Conservation (phyloP, 1,140 invertebrate species). For the Macrostomum lignano region DNA sequence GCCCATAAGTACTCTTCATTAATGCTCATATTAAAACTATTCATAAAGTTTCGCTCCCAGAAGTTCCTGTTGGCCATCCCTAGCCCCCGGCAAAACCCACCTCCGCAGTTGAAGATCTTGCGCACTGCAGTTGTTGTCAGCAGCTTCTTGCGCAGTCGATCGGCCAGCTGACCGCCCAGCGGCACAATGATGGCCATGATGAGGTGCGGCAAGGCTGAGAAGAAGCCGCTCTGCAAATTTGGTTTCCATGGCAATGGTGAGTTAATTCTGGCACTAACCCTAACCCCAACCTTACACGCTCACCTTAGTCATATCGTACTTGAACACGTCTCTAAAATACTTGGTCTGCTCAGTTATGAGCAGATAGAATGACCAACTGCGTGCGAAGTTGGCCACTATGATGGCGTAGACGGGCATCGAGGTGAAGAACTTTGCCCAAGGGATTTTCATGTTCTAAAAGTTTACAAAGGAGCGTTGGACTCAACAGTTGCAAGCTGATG, state of each 20-base stretch:
- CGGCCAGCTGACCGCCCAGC: slow-evolving; percentile 71
- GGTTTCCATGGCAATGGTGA: too few relatives aligned
- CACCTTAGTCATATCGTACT: slow-evolving; percentile 60
- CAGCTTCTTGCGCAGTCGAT: slow-evolving; percentile 59
- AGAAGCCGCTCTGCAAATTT: slow-evolving; percentile 62
- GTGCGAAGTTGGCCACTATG: slow-evolving; percentile 92
- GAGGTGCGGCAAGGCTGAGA: slow-evolving; percentile 78
- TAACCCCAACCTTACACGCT: too few relatives aligned
- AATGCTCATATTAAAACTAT: too few relatives aligned
- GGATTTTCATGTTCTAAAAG: slow-evolving; percentile 34
- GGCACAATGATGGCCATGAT: slow-evolving; percentile 92
- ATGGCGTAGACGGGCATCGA: slow-evolving; percentile 94
- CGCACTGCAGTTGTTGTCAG: slow-evolving; percentile 77
- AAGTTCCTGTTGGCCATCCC: too few relatives aligned
- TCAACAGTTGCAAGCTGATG: too few relatives aligned
- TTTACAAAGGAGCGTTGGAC: too few relatives aligned
- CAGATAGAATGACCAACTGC: slow-evolving; percentile 98
- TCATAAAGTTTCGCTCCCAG: too few relatives aligned
- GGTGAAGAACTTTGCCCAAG: slow-evolving; percentile 69
- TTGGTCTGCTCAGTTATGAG: slow-evolving; percentile 81
- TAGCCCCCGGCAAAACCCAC: too few relatives aligned
- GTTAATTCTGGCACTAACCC: too few relatives aligned
- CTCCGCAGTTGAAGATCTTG: slow-evolving; percentile 45
- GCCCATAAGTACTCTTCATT: too few relatives aligned
- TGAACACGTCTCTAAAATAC: slow-evolving; percentile 69